phyloP scores from a whole-genome alignment of 2,797 vertebrate genomes.

The Rhinophrynus dorsalis region DNA sequence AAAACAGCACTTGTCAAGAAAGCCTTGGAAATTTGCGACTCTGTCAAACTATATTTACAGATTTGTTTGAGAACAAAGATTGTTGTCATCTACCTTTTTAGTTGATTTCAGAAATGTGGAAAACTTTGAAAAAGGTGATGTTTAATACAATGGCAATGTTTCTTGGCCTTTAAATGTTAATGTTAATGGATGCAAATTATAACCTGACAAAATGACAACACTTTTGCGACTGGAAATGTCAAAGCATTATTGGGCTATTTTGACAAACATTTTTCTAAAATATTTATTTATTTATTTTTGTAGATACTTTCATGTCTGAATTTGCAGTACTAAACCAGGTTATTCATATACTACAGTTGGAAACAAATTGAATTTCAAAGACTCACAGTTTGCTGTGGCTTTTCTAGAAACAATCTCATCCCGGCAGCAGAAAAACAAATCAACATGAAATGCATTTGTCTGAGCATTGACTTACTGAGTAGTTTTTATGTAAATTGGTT shows the following conservation, averaged over 20 bases:
- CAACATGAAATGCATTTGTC: conserved; percentile 33
- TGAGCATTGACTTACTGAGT: neutral
- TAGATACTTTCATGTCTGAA: conserved; percentile 31
- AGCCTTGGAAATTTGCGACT: too few relatives aligned
- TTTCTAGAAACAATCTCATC: conserved; percentile 29
- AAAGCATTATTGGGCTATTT: conserved; percentile 47
- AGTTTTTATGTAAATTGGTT: conserved; percentile 12
- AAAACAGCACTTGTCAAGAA: neutral
- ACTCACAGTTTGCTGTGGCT: conserved; percentile 28
- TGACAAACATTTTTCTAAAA: conserved; percentile 1
- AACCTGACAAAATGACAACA: conserved; percentile 45
- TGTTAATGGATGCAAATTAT: conserved; percentile 49
- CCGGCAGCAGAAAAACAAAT: conserved; percentile 28
- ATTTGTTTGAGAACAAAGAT: conserved; percentile 18
- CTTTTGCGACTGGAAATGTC: conserved; percentile 38
- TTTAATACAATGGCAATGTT: conserved; percentile 36
- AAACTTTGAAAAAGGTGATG: conserved; percentile 37
- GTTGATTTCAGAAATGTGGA: conserved; percentile 27
- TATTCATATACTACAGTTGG: conserved; percentile 37
- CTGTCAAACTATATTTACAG: conserved; percentile 10
- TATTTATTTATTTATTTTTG: conserved; percentile 24
- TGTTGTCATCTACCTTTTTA: conserved; percentile 15
- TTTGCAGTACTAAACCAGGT: conserved; percentile 29
- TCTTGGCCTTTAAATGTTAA: conserved; percentile 50
- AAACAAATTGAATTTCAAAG: conserved; percentile 48